Base-by-base conservation (phyloP, 2,888 invertebrate genomes). In the Epinotia nisella region DNA sequence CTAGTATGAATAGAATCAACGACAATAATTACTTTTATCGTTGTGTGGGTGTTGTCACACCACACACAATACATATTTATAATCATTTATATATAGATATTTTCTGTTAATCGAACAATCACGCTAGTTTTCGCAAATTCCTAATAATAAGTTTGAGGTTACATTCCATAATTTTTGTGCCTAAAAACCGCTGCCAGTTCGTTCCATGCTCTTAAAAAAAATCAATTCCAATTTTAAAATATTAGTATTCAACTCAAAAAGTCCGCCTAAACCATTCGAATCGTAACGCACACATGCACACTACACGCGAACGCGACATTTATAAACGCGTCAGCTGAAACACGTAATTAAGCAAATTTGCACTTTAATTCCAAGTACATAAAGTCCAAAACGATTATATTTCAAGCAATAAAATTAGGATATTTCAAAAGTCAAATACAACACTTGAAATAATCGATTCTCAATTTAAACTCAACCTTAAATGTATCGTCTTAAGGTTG, bases 301-400 rank as follows among this genome's bases (percentile, higher is more conserved):
- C 71, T 80, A 65, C 56, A 64, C 56, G 61, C 65, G 55, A 4
- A 85, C 86, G 86, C 89, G 88, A 89, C 90, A 90, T 89, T 90
- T 88, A 88, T 87, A 88, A 88, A 88, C 87, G 86, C 87, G 92
- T 93, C 92, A 93, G 92, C 92, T 92, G 92, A 91, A 92, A 89
- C 84, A 79, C 75, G 69, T 56, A 35, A 15, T 1, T 84, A 83
- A 70, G 66, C 76, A 4, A 89, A 85, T 80, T 75, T 78, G 21
- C 75, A 76, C 85, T 80, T 76, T 90, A 83, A 21, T 0, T 0
- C 74, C 3, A 72, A 1, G 21, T 7, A 0, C 1, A 75, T 80
- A 90, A 80, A 84, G 85, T 74, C 69, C 76, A 81, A 76, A 81
- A 78, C 78, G 77, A 78, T 74, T 77, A 77, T 75, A 77, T 74